Evolutionary conservation across 64 coral and sea anemone genomes (phyloP).

Genomic region (Stichodactyla helianthus): DNA sequence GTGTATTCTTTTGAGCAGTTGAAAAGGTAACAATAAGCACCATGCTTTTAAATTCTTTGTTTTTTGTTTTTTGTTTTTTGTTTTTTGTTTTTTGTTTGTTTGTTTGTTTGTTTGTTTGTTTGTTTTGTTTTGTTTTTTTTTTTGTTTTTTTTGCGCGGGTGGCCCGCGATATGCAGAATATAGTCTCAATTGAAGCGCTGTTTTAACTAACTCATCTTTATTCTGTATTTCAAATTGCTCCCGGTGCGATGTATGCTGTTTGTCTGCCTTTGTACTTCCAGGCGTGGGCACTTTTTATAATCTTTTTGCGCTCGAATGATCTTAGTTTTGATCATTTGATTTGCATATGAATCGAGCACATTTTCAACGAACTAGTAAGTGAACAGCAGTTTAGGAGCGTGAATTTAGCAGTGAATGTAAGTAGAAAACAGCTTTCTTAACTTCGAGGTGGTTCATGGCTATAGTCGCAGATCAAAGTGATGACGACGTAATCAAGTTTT

Average conservation of each 20-base stretch:
- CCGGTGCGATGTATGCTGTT: neutral
- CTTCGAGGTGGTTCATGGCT: neutral
- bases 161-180: neutral
- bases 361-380: neutral
- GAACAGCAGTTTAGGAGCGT: neutral
- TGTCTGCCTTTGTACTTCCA: neutral
- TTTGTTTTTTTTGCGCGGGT: too few species aligned
- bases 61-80: neutral
- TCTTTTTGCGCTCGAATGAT: neutral
- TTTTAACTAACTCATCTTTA: neutral
- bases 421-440: neutral
- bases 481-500: neutral
- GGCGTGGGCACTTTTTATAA: neutral
- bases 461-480: neutral
- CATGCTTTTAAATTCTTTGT: neutral
- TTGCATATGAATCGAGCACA: conserved; percentile 9
- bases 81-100: too few species aligned
- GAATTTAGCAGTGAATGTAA: neutral
- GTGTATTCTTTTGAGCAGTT: neutral
- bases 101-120: too few species aligned
- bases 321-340: neutral
- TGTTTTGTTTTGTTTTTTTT: neutral
- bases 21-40: neutral
- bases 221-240: neutral
- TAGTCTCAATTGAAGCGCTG: neutral